Base-by-base conservation (phyloP, 1,140 invertebrate genomes). In the Teleopsis dalmanni region DNA sequence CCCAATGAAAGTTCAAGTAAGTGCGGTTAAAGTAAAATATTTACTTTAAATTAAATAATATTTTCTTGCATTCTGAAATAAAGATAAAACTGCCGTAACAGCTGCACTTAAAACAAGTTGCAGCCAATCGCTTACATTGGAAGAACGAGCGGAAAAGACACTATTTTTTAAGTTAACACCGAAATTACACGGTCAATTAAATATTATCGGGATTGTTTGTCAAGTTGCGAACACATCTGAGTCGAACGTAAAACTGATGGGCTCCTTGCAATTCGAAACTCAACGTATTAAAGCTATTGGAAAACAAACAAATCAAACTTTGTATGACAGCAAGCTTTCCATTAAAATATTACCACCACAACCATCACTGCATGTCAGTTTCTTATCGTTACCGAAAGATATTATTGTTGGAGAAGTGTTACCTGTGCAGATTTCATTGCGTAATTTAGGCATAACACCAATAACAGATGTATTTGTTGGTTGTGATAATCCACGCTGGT, bases 311-410 rank as follows among this genome's bases (percentile, higher is more conserved):
- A 62, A 71, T 21, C 54, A 74, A 25, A 75, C 74, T 19, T 69
- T 72, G 4, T 59, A 69, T 35, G 79, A 84, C 62, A 77, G 77
- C 47, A 74, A 79, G 57, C 64, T 87, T 16, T 73, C 78, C 48
- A 81, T 87, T 48, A 78, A 76, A 53, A 72, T 87, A 35, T 78
- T 83, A 22, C 77, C 83, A 3, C 75, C 78, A 47, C 76, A 81
- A n/a, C 85, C 87, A 2, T 82, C 82, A 60, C 72, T 89, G 57
- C 81, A 85, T 73, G 85, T 88, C 68, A 75, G 74, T 23, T 87
- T 88, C 57, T 76, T 74, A 34, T 75, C 81, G 53, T 72, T 87
- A 29, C 78, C 79, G 21, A 68, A 65, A 7, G 77, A 81, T 47
- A 73, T 87, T 59, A 60, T 87, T 11, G 80, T 81, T 54, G 83